A percentile compares a stretch with the other conserved stretches of the same genome.
Evolutionary conservation across 2,113 vertebrate species (phyloP).

Genomic region (Sciurus niger): DNA sequence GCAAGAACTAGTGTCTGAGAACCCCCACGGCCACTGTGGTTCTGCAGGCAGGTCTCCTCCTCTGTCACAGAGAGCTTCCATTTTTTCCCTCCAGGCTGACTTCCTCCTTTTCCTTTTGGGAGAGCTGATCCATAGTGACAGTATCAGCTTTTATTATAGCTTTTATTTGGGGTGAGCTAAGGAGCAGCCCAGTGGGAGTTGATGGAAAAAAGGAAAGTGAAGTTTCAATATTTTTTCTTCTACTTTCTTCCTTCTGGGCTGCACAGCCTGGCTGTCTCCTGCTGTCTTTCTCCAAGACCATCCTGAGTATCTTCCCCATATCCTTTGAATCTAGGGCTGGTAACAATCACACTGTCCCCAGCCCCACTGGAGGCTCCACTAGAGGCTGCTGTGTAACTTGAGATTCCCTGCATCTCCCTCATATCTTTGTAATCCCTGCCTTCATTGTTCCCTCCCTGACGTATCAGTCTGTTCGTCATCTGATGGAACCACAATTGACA

Average conservation of each 20-base stretch:
- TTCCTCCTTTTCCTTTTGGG: neutral
- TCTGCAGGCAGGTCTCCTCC: no score
- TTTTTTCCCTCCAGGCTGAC: neutral
- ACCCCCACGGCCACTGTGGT: no score
- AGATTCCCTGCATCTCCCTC: neutral
- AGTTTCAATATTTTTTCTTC: neutral
- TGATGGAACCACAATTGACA: neutral
- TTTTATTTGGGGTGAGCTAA: neutral
- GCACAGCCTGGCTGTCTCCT: neutral
- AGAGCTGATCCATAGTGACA: neutral
- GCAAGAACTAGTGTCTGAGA: no score
- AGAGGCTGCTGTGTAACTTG: neutral
- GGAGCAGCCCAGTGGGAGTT: neutral
- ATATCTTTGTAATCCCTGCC: neutral
- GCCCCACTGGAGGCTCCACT: rapidly evolving
- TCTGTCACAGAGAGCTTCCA: no score
- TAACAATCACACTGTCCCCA: neutral
- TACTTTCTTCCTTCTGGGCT: neutral
- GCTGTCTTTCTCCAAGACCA: neutral
- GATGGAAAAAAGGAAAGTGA: neutral
- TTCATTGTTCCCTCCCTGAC: neutral
- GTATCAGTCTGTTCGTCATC: neutral
- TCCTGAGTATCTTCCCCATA: neutral
- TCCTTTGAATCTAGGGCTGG: neutral
- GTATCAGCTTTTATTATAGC: neutral